Conservation (phyloP, 2,888 invertebrate genomes). For the Caenorhabditis becei region DNA sequence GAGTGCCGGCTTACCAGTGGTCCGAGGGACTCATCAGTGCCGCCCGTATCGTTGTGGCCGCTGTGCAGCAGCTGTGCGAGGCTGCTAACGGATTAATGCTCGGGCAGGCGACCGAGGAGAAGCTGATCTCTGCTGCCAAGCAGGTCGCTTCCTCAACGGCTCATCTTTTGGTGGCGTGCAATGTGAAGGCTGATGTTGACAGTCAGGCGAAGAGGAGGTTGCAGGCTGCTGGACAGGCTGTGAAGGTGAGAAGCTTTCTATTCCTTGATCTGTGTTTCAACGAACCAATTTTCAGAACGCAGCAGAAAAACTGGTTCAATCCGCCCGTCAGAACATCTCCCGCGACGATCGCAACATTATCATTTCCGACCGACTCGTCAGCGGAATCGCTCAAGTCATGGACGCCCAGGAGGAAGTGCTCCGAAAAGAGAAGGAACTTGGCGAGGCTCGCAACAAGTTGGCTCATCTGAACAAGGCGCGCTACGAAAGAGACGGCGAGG, state of each 20-base stretch:
- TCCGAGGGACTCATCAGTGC: constrained; percentile 82
- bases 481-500: constrained; percentile 85
- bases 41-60: constrained; percentile 93
- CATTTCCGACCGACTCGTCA: constrained; percentile 93
- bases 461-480: constrained; percentile 94
- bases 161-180: constrained; percentile 96
- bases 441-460: constrained; percentile 92
- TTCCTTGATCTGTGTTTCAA: background rate
- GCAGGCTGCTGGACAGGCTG: constrained; percentile 83
- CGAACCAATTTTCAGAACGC: constrained; percentile 86
- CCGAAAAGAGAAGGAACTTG: constrained; percentile 91
- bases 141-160: constrained; percentile 96
- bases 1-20: constrained; percentile 76
- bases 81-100: constrained; percentile 95
- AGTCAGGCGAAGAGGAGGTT: constrained; percentile 94
- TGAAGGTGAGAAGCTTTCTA: constrained; percentile 49
- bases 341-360: constrained; percentile 94
- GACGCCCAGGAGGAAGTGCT: constrained; percentile 86
- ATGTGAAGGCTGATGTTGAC: constrained; percentile 97
- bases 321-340: constrained; percentile 86
- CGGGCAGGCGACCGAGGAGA: constrained; percentile 87
- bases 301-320: constrained; percentile 95
- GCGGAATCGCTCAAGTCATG: constrained; percentile 81
- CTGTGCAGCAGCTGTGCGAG: constrained; percentile 97
- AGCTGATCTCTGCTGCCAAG: constrained; percentile 95